Evolutionary conservation across 2,113 vertebrate species (phyloP).

Genomic region (Mustela lutreola): DNA sequence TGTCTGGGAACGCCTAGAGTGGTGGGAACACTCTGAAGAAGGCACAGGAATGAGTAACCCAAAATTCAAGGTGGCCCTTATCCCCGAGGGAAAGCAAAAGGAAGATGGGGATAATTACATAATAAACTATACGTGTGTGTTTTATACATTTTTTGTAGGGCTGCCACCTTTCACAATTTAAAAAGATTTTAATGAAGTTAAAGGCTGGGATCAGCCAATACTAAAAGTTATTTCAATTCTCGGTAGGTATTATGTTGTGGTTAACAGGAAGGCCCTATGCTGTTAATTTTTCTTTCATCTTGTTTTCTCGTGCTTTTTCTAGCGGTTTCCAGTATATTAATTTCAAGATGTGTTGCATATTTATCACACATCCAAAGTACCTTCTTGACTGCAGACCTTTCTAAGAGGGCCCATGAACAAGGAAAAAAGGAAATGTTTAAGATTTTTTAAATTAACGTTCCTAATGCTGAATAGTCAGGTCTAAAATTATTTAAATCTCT

Average conservation of each 20-base stretch:
- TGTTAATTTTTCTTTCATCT: constrained; percentile 12
- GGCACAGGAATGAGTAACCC: not conserved
- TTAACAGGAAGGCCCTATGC: not conserved
- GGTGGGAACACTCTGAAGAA: not conserved
- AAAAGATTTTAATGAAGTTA: not conserved
- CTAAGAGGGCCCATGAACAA: not conserved
- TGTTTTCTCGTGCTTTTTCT: not conserved
- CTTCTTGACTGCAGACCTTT: not conserved
- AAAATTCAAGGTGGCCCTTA: not conserved
- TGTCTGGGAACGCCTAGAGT: not conserved
- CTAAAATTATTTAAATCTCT: constrained; percentile 15
- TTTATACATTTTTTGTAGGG: not conserved
- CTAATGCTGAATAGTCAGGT: not conserved
- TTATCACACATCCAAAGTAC: constrained; percentile 4
- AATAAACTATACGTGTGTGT: not conserved
- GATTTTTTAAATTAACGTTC: not conserved
- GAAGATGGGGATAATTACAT: not conserved
- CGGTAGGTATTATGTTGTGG: not conserved
- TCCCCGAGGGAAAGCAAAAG: not conserved
- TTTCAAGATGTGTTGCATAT: not conserved
- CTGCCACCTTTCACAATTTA: not conserved
- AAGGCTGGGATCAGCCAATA: not conserved
- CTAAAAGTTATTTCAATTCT: constrained; percentile 4
- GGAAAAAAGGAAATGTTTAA: not conserved
- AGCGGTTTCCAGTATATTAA: not conserved